Evolutionary conservation across 2,888 invertebrate genomes (phyloP).

Genomic region (Oscheius onirici): DNA sequence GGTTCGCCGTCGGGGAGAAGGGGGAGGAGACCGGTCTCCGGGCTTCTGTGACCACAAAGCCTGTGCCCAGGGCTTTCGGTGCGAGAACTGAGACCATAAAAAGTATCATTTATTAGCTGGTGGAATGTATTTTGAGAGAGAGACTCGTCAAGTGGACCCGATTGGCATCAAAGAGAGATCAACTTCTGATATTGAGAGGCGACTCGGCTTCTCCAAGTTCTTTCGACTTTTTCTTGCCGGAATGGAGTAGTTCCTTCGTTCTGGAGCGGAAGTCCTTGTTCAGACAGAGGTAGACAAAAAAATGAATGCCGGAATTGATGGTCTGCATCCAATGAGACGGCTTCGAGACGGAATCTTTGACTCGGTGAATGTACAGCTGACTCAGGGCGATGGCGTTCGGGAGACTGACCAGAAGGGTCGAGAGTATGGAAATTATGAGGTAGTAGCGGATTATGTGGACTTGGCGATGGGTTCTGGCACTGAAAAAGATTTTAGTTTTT

Average conservation of each 20-base stretch:
- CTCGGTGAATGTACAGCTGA: conserved; percentile 49
- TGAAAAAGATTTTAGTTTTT: conserved; percentile 24
- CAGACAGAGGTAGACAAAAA: conserved; percentile 56
- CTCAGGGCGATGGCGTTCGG: conserved; percentile 55
- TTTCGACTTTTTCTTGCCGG: neutral
- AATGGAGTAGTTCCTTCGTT: conserved; percentile 25
- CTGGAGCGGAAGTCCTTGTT: conserved; percentile 53
- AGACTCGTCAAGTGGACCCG: conserved; percentile 6
- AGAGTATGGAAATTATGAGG: conserved; percentile 55
- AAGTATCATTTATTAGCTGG: conserved; percentile 13
- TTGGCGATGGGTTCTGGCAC: conserved; percentile 53
- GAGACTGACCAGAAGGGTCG: conserved; percentile 55
- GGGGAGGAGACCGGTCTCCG: conserved; percentile 6
- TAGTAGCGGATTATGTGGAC: conserved; percentile 57
- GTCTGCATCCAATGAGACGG: conserved; percentile 61
- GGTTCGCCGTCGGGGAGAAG: conserved; percentile 24
- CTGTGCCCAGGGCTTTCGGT: conserved; percentile 4
- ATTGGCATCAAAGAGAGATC: neutral
- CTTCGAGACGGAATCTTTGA: conserved; percentile 56
- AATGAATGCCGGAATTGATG: conserved; percentile 56
- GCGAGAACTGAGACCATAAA: neutral
- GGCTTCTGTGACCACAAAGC: conserved; percentile 8
- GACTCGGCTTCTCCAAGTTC: conserved; percentile 4
- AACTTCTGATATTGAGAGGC: conserved; percentile 1
- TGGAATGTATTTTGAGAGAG: conserved; percentile 9